Evolutionary conservation across 23 tunicate species (phyloP), one percentile per base, ranked within the genome.

Genomic region (Trididemnum miniatum): DNA sequence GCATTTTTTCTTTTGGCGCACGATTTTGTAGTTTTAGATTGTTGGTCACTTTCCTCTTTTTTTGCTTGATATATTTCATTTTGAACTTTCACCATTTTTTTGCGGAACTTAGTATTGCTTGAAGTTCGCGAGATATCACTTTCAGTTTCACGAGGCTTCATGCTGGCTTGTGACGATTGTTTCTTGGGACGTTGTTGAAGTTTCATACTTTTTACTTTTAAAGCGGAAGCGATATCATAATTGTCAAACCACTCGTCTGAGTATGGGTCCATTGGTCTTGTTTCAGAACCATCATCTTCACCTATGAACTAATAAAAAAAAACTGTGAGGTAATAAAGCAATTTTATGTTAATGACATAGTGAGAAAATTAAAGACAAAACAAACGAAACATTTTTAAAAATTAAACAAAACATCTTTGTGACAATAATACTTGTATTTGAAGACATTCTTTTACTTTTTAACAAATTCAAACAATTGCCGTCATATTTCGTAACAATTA

Each of bases 221-320:
- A 34, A 20, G 71, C 59, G 18, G 49, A n/a, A 24, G 49, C 51
- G 40, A 78, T 71, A 35, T 78, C 83, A 35, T 59, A 31, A n/a
- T 78, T 34, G 22, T 57, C 83, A 33, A 67, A 67, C 75, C 75
- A 67, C n/a, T 67, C 75, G 38, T 67, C 75, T 2, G 75, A 20
- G 38, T 67, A 67, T 3, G 75, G 75, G 38, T 67, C 75, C 38
- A 31, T 31, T 33, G 75, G 38, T 62, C n/a, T 5, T n/a, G n/a
- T 12, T 7, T 7, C 15, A 44, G 54, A 7, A 15, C 15, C 15
- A 15, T 44, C 54, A 44, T 44, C 54, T 15, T 44, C 54, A 44
- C 54, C 54, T 7, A 44, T 44, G 54, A 15, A 7, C 54, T 44
- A 44, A 44, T 15, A 44, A 7, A 44, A 44, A 44, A n/a, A n/a